Conservation (phyloP, 2,797 vertebrate species). For the Linurgus olivaceus region DNA sequence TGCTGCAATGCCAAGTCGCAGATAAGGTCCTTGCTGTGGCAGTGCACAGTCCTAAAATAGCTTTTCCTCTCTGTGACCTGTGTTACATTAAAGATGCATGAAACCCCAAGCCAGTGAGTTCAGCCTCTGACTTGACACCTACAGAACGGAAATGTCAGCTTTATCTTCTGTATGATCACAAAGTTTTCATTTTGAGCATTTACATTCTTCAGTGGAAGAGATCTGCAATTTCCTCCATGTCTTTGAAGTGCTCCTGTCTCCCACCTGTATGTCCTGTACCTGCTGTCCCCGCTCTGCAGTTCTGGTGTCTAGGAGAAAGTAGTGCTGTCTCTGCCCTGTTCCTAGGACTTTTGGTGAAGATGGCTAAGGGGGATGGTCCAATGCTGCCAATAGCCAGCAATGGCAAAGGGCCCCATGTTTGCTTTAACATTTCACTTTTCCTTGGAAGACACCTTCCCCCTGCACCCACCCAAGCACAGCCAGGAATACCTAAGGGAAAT, state of each 20-base stretch:
- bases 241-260: not conserved
- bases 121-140: not conserved
- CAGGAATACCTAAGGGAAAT: not conserved
- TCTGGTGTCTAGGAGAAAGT: rapidly evolving
- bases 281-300: not conserved
- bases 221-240: rapidly evolving
- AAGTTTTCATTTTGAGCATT: not conserved
- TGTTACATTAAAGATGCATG: rapidly evolving
- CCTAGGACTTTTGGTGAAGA: not conserved
- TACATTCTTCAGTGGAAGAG: not conserved
- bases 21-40: not conserved
- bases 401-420: not conserved
- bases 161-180: not conserved
- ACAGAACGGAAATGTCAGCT: not conserved
- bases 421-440: not conserved
- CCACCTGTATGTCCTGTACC: not conserved
- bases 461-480: rapidly evolving
- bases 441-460: not conserved
- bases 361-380: not conserved
- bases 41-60: not conserved
- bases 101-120: not conserved
- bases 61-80: not conserved
- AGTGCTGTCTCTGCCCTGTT: not conserved
- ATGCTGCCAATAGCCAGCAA: rapidly evolving
- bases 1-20: not conserved